Evolutionary conservation across 2,888 invertebrate species (phyloP).

Genomic region (Camponotus fellah): DNA sequence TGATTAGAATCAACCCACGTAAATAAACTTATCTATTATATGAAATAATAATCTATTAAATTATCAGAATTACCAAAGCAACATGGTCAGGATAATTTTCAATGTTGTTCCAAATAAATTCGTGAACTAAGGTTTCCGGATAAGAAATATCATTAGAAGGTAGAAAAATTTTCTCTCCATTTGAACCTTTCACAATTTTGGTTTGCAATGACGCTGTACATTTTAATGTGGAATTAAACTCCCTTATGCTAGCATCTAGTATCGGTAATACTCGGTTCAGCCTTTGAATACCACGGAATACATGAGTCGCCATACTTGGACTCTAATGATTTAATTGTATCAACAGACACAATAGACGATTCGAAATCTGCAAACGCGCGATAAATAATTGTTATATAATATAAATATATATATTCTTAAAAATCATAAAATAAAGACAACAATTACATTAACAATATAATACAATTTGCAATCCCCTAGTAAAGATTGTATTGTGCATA

Average conservation of each 20-base stretch:
- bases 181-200: constrained; percentile 74
- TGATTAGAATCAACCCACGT: not conserved
- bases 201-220: constrained; percentile 61
- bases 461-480: not conserved
- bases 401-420: not conserved
- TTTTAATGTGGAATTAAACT: constrained; percentile 56
- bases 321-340: not conserved
- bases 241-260: constrained; percentile 41
- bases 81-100: constrained; percentile 68
- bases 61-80: constrained; percentile 78
- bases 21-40: not conserved
- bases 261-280: constrained; percentile 42
- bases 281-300: constrained; percentile 44
- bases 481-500: not conserved
- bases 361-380: constrained; percentile 11
- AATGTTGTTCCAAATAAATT: constrained; percentile 79
- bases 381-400: not conserved
- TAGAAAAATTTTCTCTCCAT: constrained; percentile 79
- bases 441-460: constrained; percentile 35
- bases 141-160: constrained; percentile 68
- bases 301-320: constrained; percentile 58
- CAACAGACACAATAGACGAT: not conserved
- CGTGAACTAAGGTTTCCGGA: constrained; percentile 72
- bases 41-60: not conserved
- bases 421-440: not conserved